Evolutionary conservation across 2,113 vertebrate genomes (phyloP), one percentile per base, ranked within the genome.

Genomic region (Rhabdomys dilectus): DNA sequence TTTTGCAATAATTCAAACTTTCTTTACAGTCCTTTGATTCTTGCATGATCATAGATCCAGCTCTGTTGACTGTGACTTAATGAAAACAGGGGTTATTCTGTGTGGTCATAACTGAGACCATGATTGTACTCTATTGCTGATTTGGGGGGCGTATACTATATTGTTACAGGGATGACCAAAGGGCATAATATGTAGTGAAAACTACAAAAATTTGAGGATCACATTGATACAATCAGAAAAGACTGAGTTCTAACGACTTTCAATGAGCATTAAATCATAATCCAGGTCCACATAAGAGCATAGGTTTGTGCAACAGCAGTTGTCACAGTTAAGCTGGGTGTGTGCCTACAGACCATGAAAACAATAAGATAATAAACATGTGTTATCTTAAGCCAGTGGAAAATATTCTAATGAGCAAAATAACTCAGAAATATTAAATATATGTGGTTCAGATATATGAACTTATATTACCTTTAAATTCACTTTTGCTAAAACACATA

Each of bases 181-280:
- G 21, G 12, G 13, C 5, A 48, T 16, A 2, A 51, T 39, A 17
- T 78, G 10, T 76, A 1, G 2, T 11, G 1, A 0, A 51, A 1
- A 1, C 3, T 13, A 21, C 60, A 19, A 12, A 0, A 0, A 2
- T 0, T 6, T 24, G 11, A 45, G 2, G 13, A 0, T 12, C 16
- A 85, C 78, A 29, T 1, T 45, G 29, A 3, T 45, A 51, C 8
- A 75, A 48, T 0, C 45, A 16, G 26, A 62, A 51, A 48, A 75
- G 5, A 48, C 3, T 89, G 7, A 89, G 21, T 87, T 81, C 22
- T 78, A 13, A 3, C 3, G 29, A 34, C 13, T 56, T 15, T 15
- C 26, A 26, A 15, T 9, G 6, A 72, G 21, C 9, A 31, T 58
- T 12, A 70, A 76, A 51, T 51, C 58, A 1, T 26, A 84, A 24